Evolutionary conservation across 2,797 vertebrate genomes (phyloP), one percentile per base, ranked within the genome.

Genomic region (Anguilla anguilla): DNA sequence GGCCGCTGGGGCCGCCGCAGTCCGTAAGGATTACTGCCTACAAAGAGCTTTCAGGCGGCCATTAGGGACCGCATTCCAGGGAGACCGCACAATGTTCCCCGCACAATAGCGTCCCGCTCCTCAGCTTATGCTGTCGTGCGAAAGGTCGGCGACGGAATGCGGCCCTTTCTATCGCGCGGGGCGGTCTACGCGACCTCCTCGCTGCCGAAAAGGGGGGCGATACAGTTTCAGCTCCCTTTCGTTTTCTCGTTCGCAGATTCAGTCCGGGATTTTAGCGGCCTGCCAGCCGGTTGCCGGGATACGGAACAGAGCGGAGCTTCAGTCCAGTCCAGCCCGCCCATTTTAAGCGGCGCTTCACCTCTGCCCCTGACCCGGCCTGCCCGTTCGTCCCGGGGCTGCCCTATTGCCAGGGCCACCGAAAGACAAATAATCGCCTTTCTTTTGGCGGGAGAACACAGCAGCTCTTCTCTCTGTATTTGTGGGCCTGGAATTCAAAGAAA

Each of bases 241-340:
- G 15, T 67, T 51, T 25, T 51, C 46, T 55, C 2, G 46, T 57
- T 57, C 85, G 51, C 59, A 85, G 85, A 67, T 57, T 53, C 31
- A 43, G 31, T 55, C 3, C 53, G 17, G n/a, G 2, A 35, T 69
- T 55, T 22, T 53, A 57, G 19, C 1, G 22, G 61, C 35, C 25
- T 31, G 49, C 64, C 87, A 4, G 82, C 11, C 4, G 64, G 87
- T 87, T 84, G 87, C 87, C 72, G 35, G 49, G 87, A 87, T 84
- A 87, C 87, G 46, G 51, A 86, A 46, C 25, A 7, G 7, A 77
- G 72, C 35, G 35, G 72, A 31, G 0, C 74, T 77, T 77, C 85
- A 55, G 49, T 53, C n/a, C 15, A 51, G 67, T 9, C 28, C 28
- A 35, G 25, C 17, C n/a, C 15, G 67, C 31, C 64, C 9, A 13